phyloP scores from a whole-genome alignment of 2,113 vertebrate genomes.

The Syrmaticus mikado region DNA sequence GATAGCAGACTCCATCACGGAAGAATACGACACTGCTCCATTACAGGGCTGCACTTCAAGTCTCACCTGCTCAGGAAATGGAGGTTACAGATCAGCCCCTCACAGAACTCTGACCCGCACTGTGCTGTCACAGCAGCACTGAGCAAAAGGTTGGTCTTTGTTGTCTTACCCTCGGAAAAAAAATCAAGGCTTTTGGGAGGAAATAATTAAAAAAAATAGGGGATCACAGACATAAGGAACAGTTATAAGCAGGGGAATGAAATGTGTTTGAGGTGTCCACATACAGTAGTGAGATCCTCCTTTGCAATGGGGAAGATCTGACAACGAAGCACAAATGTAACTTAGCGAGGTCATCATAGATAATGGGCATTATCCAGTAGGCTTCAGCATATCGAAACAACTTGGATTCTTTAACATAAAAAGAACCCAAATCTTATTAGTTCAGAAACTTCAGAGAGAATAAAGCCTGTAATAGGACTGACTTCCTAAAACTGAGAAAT shows the following conservation, averaged over 20 bases:
- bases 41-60: neutral
- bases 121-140: neutral
- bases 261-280: neutral
- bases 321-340: neutral
- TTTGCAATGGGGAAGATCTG: neutral
- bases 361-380: neutral
- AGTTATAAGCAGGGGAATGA: neutral
- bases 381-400: neutral
- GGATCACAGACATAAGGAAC: neutral
- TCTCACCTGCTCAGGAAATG: neutral
- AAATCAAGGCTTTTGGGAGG: neutral
- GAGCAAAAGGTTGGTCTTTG: neutral
- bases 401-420: neutral
- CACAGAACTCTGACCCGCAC: neutral
- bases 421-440: neutral
- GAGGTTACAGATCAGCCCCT: neutral
- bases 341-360: neutral
- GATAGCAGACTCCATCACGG: neutral
- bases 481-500: neutral
- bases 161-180: neutral
- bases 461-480: neutral
- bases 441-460: neutral
- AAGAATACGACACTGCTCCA: neutral
- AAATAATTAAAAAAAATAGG: neutral
- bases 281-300: neutral